Percentiles rank a stretch among this genome's conserved stretches.
Evolutionary conservation across 2,797 vertebrate genomes (phyloP).

Genomic region (Phoxinus dragarum): DNA sequence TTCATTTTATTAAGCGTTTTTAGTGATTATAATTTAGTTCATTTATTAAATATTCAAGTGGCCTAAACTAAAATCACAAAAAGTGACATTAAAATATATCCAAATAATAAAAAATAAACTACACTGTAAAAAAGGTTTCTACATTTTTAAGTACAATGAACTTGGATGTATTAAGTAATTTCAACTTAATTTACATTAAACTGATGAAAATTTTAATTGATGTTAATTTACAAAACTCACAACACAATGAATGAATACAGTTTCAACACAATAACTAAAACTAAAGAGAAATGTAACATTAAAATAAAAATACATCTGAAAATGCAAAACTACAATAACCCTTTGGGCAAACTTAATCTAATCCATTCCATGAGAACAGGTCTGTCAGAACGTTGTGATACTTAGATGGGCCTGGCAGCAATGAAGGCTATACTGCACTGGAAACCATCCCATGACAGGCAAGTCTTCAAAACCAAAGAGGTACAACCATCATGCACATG

Average conservation of each 20-base stretch:
- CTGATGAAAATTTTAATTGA: too few species aligned
- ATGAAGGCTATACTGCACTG: slow-evolving; percentile 65
- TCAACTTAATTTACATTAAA: too few species aligned
- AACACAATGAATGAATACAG: background rate
- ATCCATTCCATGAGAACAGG: slow-evolving; percentile 69
- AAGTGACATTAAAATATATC: background rate
- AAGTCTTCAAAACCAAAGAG: slow-evolving; percentile 51
- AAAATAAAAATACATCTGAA: background rate
- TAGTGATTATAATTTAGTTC: background rate
- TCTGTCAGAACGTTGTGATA: slow-evolving; percentile 69
- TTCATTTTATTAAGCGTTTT: background rate
- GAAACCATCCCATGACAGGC: slow-evolving; percentile 67
- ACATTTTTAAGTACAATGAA: too few species aligned
- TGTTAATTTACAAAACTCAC: background rate
- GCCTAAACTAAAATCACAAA: too few species aligned
- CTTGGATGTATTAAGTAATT: too few species aligned
- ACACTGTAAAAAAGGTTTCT: too few species aligned
- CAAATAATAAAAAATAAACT: background rate
- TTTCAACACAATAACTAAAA: background rate
- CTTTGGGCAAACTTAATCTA: slow-evolving; percentile 65
- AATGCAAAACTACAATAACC: background rate
- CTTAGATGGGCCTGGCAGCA: slow-evolving; percentile 64
- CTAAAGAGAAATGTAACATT: background rate
- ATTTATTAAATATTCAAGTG: background rate
- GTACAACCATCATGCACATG: slow-evolving; percentile 64